Evolutionary conservation across 2,797 vertebrate genomes (phyloP).

Genomic region (Centroberyx gerrardi): DNA sequence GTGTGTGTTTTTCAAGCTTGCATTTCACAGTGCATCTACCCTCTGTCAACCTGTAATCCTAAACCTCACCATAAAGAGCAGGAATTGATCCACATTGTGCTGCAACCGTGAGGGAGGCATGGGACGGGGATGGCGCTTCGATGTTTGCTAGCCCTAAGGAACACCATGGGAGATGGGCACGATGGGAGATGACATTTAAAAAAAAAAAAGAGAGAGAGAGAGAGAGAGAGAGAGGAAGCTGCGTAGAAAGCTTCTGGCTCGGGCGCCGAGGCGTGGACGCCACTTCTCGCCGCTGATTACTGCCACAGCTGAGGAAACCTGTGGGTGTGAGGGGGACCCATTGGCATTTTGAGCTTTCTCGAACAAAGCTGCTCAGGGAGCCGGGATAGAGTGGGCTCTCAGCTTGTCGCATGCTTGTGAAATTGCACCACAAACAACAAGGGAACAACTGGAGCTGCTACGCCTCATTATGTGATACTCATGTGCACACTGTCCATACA

Average conservation of each 20-base stretch:
- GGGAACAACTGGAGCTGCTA: slow-evolving; percentile 30
- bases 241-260: slow-evolving; percentile 56
- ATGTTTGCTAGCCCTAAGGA: slow-evolving; percentile 64
- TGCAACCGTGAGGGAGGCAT: slow-evolving; percentile 24
- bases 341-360: slow-evolving; percentile 68
- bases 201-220: slow-evolving; percentile 21
- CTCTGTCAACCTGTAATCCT: slow-evolving; percentile 28
- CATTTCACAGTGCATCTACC: not conserved
- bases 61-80: slow-evolving; percentile 31
- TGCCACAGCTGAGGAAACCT: slow-evolving; percentile 57
- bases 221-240: slow-evolving; percentile 34
- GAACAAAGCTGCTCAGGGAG: slow-evolving; percentile 44
- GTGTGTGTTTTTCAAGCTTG: not conserved
- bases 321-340: slow-evolving; percentile 57
- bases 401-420: slow-evolving; percentile 62
- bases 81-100: slow-evolving; percentile 47
- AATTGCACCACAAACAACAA: slow-evolving; percentile 47
- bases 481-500: not conserved
- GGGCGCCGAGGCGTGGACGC: slow-evolving; percentile 40
- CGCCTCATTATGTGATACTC: not conserved
- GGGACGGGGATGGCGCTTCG: slow-evolving; percentile 11
- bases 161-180: slow-evolving; percentile 50
- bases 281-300: slow-evolving; percentile 70
- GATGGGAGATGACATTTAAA: slow-evolving; percentile 74
- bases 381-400: slow-evolving; percentile 33